These are phyloP conservation scores for Prochilodus magdalenae DNA, from an alignment of 2,113 vertebrate genomes.

Conservation along the genomic window DNA sequence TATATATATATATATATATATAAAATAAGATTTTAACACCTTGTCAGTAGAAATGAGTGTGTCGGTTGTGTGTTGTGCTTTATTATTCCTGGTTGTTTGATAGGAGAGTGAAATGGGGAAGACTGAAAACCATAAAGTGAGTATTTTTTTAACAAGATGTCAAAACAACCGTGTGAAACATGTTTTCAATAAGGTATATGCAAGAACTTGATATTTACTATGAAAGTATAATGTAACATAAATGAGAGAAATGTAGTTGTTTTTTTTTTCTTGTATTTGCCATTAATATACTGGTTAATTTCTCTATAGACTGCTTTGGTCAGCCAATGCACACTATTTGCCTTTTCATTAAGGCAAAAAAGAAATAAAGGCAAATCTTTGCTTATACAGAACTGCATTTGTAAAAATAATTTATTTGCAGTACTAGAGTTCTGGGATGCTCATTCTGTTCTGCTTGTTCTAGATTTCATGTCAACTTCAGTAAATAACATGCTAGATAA, in stretches of 20 bases:
- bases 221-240: slow-evolving; percentile 58
- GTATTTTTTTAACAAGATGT: slow-evolving; percentile 66
- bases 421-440: slow-evolving; percentile 7
- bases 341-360: slow-evolving; percentile 10
- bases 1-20: too few species aligned
- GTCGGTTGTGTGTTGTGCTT: background rate
- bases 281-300: slow-evolving; percentile 1
- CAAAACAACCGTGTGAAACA: slow-evolving; percentile 60
- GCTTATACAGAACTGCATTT: slow-evolving; percentile 37
- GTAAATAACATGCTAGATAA: background rate
- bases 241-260: background rate
- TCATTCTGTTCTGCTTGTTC: slow-evolving; percentile 1
- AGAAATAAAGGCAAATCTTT: background rate
- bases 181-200: slow-evolving; percentile 63
- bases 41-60: slow-evolving; percentile 7
- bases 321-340: slow-evolving; percentile 2
- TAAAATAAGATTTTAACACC: slow-evolving; percentile 40
- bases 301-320: slow-evolving; percentile 24
- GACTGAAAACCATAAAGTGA: slow-evolving; percentile 21
- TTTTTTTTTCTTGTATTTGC: background rate
- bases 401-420: slow-evolving; percentile 53
- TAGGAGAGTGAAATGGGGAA: slow-evolving; percentile 41
- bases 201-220: slow-evolving; percentile 58
- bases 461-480: background rate
- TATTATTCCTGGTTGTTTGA: slow-evolving; percentile 35